Conservation (phyloP, 2,797 vertebrate species). For the Arnoldichthys spilopterus region DNA sequence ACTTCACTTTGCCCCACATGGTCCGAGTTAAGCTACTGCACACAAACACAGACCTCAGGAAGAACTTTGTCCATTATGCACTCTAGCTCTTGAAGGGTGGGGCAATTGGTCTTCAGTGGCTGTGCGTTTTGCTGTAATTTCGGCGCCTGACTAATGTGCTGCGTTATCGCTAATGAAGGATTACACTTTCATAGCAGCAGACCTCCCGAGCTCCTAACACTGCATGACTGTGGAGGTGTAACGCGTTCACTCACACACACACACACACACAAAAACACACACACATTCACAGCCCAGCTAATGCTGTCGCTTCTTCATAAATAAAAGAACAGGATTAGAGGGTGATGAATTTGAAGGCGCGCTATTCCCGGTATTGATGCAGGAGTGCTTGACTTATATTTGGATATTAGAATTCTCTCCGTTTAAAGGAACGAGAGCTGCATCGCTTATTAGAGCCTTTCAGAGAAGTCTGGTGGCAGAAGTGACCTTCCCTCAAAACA, state of each 20-base stretch:
- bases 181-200: conserved; percentile 25
- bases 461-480: not conserved
- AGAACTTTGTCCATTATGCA: not conserved
- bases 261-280: conserved; percentile 18
- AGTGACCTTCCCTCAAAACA: not conserved
- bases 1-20: too few species aligned
- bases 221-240: conserved; percentile 10
- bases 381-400: not conserved
- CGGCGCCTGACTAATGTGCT: conserved; percentile 24
- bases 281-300: conserved; percentile 13
- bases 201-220: conserved; percentile 18
- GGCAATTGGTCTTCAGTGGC: not conserved
- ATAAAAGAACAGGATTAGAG: conserved; percentile 48
- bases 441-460: not conserved
- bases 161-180: conserved; percentile 36
- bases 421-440: not conserved
- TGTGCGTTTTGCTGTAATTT: not conserved
- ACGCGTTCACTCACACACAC: not conserved
- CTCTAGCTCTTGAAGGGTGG: not conserved
- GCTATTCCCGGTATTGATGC: not conserved
- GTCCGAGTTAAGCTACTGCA: too few species aligned
- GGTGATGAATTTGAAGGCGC: conserved; percentile 30
- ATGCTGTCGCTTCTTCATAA: conserved; percentile 35
- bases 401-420: conserved; percentile 5
- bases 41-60: not conserved